These are phyloP conservation scores for Scolopax rusticola DNA, from an alignment of 2,797 vertebrate genomes.

Conservation along the genomic window DNA sequence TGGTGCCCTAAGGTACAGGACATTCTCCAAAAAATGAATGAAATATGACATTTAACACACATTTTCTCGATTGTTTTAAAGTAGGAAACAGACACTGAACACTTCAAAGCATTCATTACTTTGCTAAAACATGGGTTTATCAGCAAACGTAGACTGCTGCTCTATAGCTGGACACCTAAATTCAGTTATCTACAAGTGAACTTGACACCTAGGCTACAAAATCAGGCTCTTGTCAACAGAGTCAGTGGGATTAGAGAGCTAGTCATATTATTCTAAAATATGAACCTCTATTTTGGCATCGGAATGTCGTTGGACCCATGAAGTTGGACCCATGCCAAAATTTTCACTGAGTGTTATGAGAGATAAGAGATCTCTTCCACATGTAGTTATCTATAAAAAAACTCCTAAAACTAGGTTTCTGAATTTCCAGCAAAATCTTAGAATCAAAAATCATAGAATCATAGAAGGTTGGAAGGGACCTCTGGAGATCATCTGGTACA, in stretches of 20 bases:
- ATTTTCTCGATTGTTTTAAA: neutral
- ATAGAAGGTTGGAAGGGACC: too few relatives aligned
- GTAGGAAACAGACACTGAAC: neutral
- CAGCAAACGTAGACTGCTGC: neutral
- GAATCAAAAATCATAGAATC: too few relatives aligned
- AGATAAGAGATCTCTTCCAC: neutral
- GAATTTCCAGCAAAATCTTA: neutral
- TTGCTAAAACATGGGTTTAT: neutral
- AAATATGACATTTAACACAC: neutral
- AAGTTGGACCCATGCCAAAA: neutral
- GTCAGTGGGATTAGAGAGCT: neutral
- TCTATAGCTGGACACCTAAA: neutral
- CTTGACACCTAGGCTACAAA: neutral
- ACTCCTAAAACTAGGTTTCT: neutral
- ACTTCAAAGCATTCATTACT: neutral
- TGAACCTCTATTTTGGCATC: fast-evolving
- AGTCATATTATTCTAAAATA: neutral
- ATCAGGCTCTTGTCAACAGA: neutral
- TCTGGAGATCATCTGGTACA: too few relatives aligned
- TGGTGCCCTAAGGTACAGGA: neutral
- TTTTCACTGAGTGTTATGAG: neutral
- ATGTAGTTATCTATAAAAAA: neutral
- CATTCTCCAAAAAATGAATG: neutral
- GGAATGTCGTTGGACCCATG: neutral
- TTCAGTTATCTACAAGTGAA: neutral